Evolutionary conservation across 2,113 vertebrate species (phyloP), one percentile per base, ranked within the genome.

Genomic region (Copsychus sechellarum): DNA sequence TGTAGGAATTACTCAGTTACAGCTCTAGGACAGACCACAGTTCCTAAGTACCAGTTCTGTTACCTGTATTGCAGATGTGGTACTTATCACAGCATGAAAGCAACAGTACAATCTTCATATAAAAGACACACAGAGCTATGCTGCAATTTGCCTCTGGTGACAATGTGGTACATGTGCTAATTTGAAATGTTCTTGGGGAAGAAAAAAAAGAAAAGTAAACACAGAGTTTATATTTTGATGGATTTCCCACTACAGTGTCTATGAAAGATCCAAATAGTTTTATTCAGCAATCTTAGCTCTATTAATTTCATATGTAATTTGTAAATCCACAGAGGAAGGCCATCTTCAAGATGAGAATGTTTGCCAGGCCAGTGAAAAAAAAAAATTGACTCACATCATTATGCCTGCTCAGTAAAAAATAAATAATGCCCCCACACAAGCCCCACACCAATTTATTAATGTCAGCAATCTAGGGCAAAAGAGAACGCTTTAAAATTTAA

Each of bases 51-150:
- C 93, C 91, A 90, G 93, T 98, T 98, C 95, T 38, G 94, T 90
- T 96, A 96, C 97, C 96, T 97, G 95, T 92, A 94, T 92, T 95
- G 91, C 10, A 18, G 92, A 97, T 93, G 96, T 97, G 96, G 96
- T 97, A 97, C 97, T 98, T 98, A 98, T 97, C 97, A 97, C 97
- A 97, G 97, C 96, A 64, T 92, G 96, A 96, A 97, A 95, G 94
- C 96, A 97, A 94, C 90, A 72, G 93, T 50, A 97, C 72, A 74
- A 54, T 62, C 91, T 96, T 98, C 97, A 97, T 96, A 97, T 97
- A 96, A 95, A 97, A 98, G 93, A 93, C 94, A 97, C 97, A 89
- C 42, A 95, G 81, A 94, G 95, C 96, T 97, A 97, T 86, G 89
- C 96, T 97, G 97, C 97, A 97, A 97, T 97, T 97, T 97, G 95